Percentiles rank a stretch among this genome's conserved stretches.
Evolutionary conservation across 2,888 invertebrate genomes (phyloP).

Genomic region (Heteromurus nitidus): DNA sequence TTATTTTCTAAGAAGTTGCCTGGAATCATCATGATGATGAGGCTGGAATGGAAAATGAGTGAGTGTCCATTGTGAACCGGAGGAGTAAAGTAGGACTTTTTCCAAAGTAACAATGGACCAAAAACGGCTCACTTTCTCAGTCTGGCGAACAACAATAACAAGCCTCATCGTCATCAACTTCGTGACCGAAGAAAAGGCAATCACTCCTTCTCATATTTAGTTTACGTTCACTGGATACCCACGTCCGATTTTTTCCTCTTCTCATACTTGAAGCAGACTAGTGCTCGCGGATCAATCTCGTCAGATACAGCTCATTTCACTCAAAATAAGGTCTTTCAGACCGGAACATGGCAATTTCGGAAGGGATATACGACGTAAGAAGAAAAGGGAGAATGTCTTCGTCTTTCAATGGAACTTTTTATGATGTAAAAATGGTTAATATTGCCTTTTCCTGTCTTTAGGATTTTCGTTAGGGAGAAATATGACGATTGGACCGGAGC

Average conservation of each 20-base stretch:
- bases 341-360: conserved; percentile 59
- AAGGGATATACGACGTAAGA: neutral
- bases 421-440: conserved; percentile 39
- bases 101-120: conserved; percentile 39
- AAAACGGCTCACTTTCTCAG: conserved; percentile 29
- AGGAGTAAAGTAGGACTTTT: conserved; percentile 23
- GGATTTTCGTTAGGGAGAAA: conserved; percentile 7
- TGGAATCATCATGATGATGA: conserved; percentile 11
- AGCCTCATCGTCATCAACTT: conserved; percentile 41
- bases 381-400: conserved; percentile 15
- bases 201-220: neutral
- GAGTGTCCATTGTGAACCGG: conserved; percentile 40
- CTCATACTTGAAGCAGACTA: conserved; percentile 9
- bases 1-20: neutral
- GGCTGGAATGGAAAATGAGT: conserved; percentile 49
- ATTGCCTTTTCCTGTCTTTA: conserved; percentile 17
- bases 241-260: neutral
- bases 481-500: conserved; percentile 21
- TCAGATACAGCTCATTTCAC: conserved; percentile 67
- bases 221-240: too few species aligned
- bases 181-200: conserved; percentile 25
- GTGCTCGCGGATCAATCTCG: conserved; percentile 56
- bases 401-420: conserved; percentile 7
- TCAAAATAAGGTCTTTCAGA: conserved; percentile 65
- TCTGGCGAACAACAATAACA: conserved; percentile 56